Percentiles rank a stretch among this genome's conserved stretches.
phyloP scores from a whole-genome alignment of 1,140 invertebrate genomes.

The Nephotettix cincticeps region DNA sequence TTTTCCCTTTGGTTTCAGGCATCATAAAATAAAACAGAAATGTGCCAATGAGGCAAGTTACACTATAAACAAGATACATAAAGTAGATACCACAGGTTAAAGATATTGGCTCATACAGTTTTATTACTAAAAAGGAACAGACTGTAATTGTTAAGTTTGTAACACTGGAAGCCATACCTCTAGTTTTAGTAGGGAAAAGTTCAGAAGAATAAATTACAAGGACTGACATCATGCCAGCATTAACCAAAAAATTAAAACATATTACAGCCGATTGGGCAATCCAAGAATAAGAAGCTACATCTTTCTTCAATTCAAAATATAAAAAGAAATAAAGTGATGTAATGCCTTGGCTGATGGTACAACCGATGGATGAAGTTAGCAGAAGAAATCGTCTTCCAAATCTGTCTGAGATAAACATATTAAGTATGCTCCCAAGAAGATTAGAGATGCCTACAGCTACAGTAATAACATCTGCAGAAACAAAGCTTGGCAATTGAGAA shows the following conservation, averaged over 20 bases:
- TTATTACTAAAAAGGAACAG: slow-evolving; percentile 64
- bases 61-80: slow-evolving; percentile 78
- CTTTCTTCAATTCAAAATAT: not conserved
- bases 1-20: slow-evolving; percentile 81
- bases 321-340: not conserved
- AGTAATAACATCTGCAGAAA: slow-evolving; percentile 1
- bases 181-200: slow-evolving; percentile 30
- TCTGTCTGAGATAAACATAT: not conserved
- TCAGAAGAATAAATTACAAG: slow-evolving; percentile 32
- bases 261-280: slow-evolving; percentile 26
- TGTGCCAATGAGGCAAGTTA: slow-evolving; percentile 53
- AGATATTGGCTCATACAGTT: slow-evolving; percentile 64
- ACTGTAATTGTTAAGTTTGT: slow-evolving; percentile 29
- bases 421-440: not conserved
- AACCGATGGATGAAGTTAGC: not conserved
- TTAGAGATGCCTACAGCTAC: not conserved
- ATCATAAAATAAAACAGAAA: slow-evolving; percentile 65
- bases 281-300: slow-evolving; percentile 22
- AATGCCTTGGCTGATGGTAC: not conserved
- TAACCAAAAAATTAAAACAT: slow-evolving; percentile 28
- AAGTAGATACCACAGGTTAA: slow-evolving; percentile 61
- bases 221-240: slow-evolving; percentile 29
- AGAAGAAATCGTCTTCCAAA: not conserved
- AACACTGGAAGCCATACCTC: slow-evolving; percentile 28
- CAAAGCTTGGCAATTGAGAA: not conserved